phyloP scores from a whole-genome alignment of 2,888 invertebrate genomes.

The Hydroisotoma schaefferi region DNA sequence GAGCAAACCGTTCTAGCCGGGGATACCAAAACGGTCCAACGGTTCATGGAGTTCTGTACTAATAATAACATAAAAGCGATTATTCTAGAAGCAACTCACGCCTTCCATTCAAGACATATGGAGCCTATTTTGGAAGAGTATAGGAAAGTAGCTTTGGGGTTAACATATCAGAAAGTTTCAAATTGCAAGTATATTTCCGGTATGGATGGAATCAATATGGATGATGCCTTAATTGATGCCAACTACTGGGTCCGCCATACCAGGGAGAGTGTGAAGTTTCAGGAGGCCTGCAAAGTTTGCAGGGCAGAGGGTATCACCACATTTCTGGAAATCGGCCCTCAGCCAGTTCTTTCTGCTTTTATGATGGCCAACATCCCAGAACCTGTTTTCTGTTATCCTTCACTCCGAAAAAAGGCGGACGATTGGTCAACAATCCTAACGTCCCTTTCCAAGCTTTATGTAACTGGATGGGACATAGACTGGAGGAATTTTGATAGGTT shows the following conservation, averaged over 20 bases:
- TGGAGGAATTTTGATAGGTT: slow-evolving; percentile 21
- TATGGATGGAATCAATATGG: slow-evolving; percentile 5
- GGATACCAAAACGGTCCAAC: neutral
- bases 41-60: slow-evolving; percentile 7
- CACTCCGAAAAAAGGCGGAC: slow-evolving; percentile 20
- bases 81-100: slow-evolving; percentile 18
- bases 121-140: slow-evolving; percentile 13
- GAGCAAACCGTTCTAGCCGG: slow-evolving; percentile 9
- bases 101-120: slow-evolving; percentile 28
- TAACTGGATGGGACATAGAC: slow-evolving; percentile 20
- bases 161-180: neutral
- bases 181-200: slow-evolving; percentile 18
- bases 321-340: slow-evolving; percentile 25
- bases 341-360: slow-evolving; percentile 19
- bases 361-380: neutral
- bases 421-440: slow-evolving; percentile 20
- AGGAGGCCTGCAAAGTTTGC: neutral
- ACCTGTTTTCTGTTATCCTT: slow-evolving; percentile 16
- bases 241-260: slow-evolving; percentile 21
- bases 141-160: slow-evolving; percentile 3
- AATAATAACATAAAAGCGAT: slow-evolving; percentile 15
- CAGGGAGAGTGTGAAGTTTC: slow-evolving; percentile 16
- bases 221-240: slow-evolving; percentile 6
- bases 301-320: neutral
- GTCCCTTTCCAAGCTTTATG: slow-evolving; percentile 17